These are phyloP conservation scores for Oncopodura yosiiana DNA, from an alignment of 1,140 invertebrate species.

Conservation along the genomic window DNA sequence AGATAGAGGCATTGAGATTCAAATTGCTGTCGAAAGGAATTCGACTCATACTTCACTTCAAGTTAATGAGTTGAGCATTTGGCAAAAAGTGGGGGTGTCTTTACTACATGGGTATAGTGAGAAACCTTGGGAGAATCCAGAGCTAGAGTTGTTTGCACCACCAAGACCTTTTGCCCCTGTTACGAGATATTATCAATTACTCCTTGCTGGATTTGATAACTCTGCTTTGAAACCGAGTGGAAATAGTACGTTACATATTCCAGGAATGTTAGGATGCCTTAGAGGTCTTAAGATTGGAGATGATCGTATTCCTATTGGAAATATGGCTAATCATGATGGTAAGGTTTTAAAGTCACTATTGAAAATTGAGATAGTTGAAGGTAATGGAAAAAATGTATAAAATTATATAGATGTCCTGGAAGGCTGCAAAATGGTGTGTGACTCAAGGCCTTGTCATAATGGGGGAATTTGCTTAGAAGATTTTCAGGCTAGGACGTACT, in stretches of 20 bases:
- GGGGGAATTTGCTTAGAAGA: constrained; percentile 62
- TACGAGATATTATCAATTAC: constrained; percentile 71
- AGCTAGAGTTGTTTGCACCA: constrained; percentile 71
- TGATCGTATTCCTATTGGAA: constrained; percentile 59
- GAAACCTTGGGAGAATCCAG: constrained; percentile 73
- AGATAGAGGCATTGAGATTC: constrained; percentile 68
- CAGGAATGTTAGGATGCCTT: constrained; percentile 74
- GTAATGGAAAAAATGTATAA: constrained; percentile 28
- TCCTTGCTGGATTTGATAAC: constrained; percentile 71
- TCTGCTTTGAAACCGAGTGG: constrained; percentile 30
- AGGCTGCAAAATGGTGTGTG: constrained; percentile 80
- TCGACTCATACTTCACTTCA: constrained; percentile 64
- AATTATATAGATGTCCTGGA: constrained; percentile 47
- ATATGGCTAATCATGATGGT: constrained; percentile 59
- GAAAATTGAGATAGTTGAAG: constrained; percentile 16
- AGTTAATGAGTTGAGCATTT: constrained; percentile 67
- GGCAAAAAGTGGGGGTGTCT: constrained; percentile 56
- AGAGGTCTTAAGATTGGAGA: constrained; percentile 76
- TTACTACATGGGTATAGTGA: constrained; percentile 65
- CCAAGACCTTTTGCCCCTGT: constrained; percentile 70
- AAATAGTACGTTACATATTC: constrained; percentile 10
- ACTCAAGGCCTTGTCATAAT: constrained; percentile 74
- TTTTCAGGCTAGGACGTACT: constrained; percentile 69
- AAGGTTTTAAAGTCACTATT: constrained; percentile 37
- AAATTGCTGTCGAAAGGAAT: constrained; percentile 67